Evolutionary conservation across 2,113 vertebrate species (phyloP).

Genomic region (Poicephalus gulielmi): DNA sequence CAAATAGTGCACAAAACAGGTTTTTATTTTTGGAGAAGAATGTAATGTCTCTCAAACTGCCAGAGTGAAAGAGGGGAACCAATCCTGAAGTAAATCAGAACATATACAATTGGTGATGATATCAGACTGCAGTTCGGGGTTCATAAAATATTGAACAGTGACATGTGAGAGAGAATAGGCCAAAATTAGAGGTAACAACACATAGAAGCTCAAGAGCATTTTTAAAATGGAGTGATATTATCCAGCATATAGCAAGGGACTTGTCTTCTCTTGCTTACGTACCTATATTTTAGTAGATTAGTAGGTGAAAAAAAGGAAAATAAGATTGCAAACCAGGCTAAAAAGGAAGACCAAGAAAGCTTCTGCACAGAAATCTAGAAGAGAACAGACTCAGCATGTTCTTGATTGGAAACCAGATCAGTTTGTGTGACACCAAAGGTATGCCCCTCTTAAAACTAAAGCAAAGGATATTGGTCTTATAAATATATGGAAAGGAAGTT

Average conservation of each 20-base stretch:
- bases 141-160: not conserved
- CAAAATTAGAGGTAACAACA: not conserved
- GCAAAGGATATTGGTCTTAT: not conserved
- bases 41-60: not conserved
- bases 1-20: not conserved
- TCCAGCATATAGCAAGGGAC: not conserved
- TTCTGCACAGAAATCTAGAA: not conserved
- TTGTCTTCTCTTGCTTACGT: not conserved
- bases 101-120: not conserved
- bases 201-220: not conserved
- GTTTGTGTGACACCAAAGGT: not conserved
- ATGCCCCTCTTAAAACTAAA: not conserved
- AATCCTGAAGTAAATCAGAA: not conserved
- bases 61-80: not conserved
- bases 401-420: not conserved
- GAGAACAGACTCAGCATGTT: not conserved
- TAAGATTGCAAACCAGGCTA: not conserved
- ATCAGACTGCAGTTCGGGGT: not conserved
- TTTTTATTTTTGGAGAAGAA: conserved; percentile 13
- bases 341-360: not conserved
- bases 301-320: not conserved
- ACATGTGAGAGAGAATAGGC: not conserved
- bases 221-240: not conserved
- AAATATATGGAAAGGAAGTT: not conserved
- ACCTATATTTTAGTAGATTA: not conserved